Evolutionary conservation across 2,113 vertebrate genomes (phyloP).

Genomic region (Pteropus alecto): DNA sequence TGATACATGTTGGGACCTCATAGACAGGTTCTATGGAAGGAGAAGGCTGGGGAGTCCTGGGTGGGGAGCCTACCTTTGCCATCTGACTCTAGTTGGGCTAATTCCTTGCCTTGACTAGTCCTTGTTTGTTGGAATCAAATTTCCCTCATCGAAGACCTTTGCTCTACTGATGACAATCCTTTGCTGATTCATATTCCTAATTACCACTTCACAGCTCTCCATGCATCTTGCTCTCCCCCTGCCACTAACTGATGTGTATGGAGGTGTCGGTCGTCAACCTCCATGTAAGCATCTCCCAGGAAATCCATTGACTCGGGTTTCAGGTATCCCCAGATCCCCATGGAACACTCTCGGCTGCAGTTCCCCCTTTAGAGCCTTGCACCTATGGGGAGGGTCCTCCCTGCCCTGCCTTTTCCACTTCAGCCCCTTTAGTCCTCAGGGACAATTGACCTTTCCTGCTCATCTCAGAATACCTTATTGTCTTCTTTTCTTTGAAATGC

Average conservation of each 20-base stretch:
- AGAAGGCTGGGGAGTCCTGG: background rate
- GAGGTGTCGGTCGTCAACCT: background rate
- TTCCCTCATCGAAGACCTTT: background rate
- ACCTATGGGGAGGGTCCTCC: background rate
- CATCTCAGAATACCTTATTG: slow-evolving; percentile 41
- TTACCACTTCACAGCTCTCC: background rate
- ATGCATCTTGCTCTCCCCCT: background rate
- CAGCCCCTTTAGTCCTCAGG: background rate
- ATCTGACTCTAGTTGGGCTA: background rate
- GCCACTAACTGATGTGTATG: background rate
- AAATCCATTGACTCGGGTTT: background rate
- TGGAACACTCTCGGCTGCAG: fast-evolving
- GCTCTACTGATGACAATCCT: background rate
- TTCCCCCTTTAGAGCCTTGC: background rate
- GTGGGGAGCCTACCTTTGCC: background rate
- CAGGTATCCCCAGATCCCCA: background rate
- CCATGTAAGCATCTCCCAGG: no score
- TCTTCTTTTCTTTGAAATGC: slow-evolving; percentile 62
- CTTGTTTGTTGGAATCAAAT: background rate
- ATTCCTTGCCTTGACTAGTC: background rate
- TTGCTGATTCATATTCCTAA: background rate
- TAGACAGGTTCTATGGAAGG: background rate
- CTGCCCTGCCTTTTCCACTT: background rate
- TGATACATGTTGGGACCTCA: background rate
- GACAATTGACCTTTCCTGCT: slow-evolving; percentile 15